phyloP scores from a whole-genome alignment of 2,797 vertebrate genomes.

The Tragopan temminckii region DNA sequence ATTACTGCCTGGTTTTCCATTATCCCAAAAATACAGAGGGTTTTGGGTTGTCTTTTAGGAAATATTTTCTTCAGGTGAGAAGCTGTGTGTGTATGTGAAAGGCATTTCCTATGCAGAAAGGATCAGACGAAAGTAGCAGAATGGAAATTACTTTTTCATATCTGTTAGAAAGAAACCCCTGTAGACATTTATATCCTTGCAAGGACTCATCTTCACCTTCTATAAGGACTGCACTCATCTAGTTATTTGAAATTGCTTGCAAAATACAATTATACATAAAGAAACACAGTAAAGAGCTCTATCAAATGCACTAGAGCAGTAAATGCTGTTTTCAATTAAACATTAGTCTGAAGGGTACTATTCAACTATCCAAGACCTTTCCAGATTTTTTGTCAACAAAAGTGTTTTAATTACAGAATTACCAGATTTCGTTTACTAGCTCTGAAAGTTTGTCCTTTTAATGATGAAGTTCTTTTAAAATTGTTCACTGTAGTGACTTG shows the following conservation, averaged over 20 bases:
- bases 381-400: constrained; percentile 50
- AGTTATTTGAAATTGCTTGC: constrained; percentile 73
- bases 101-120: constrained; percentile 61
- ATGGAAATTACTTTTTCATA: constrained; percentile 72
- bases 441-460: constrained; percentile 63
- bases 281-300: constrained; percentile 40
- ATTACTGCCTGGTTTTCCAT: background rate
- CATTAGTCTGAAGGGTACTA: constrained; percentile 63
- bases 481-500: constrained; percentile 16
- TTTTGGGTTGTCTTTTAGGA: background rate
- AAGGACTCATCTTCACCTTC: constrained; percentile 57
- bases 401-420: constrained; percentile 51
- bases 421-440: constrained; percentile 40
- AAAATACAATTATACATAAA: constrained; percentile 72
- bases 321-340: constrained; percentile 76
- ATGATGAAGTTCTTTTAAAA: constrained; percentile 59
- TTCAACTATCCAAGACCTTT: constrained; percentile 65
- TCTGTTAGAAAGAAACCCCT: constrained; percentile 63
- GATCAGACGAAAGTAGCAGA: constrained; percentile 42
- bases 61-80: background rate
- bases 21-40: background rate
- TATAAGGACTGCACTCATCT: constrained; percentile 57
- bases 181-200: constrained; percentile 43
- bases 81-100: background rate
- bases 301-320: constrained; percentile 65